These are phyloP conservation scores for Lithosia quadra DNA, from an alignment of 2,888 invertebrate species.

Conservation along the genomic window DNA sequence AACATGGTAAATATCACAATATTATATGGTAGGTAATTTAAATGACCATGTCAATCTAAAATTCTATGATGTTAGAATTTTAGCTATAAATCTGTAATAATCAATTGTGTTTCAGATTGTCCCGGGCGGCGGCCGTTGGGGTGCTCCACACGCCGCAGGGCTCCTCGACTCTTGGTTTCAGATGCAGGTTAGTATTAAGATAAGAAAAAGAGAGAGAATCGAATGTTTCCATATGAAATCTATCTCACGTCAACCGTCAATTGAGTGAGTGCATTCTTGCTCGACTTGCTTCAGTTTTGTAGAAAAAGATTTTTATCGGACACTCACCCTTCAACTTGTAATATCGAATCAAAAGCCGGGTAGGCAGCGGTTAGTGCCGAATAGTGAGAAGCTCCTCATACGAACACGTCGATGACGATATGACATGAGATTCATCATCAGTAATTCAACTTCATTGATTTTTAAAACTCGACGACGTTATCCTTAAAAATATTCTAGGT, in stretches of 20 bases:
- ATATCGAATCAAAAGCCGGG: too few relatives aligned
- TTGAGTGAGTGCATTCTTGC: too few relatives aligned
- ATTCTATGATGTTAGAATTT: too few relatives aligned
- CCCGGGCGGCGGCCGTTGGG: conserved; percentile 84
- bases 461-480: neutral
- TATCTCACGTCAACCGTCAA: too few relatives aligned
- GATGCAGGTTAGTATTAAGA: conserved; percentile 76
- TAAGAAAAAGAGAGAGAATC: neutral
- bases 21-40: too few relatives aligned
- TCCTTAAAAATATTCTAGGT: conserved; percentile 46
- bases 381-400: neutral
- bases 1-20: too few relatives aligned
- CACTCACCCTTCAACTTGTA: too few relatives aligned
- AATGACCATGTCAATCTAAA: too few relatives aligned
- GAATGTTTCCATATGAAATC: neutral
- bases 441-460: neutral
- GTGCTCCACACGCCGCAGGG: conserved; percentile 76
- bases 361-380: too few relatives aligned
- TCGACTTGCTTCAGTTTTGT: too few relatives aligned
- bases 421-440: neutral
- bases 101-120: conserved; percentile 73
- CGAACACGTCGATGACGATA: neutral
- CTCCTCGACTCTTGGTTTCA: conserved; percentile 83
- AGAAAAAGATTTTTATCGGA: too few relatives aligned
- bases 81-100: neutral